Evolutionary conservation across 2,113 vertebrate genomes (phyloP).

Genomic region (Cyprinodon tularosa): DNA sequence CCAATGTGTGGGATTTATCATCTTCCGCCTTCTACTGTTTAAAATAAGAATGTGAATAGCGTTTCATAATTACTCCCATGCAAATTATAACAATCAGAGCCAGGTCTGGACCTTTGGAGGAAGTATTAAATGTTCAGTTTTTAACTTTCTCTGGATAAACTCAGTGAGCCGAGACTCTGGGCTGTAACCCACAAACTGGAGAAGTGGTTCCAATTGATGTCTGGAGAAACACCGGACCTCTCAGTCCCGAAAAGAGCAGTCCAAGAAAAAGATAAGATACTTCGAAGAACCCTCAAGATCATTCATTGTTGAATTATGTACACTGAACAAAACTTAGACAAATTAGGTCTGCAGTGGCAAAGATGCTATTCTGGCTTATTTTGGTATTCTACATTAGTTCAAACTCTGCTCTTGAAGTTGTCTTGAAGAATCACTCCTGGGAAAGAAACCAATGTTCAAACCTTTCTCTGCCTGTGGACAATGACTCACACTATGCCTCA

Average conservation of each 20-base stretch:
- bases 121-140: slow-evolving; percentile 22
- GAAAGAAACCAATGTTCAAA: background rate
- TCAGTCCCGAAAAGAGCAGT: too few species aligned
- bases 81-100: slow-evolving; percentile 9
- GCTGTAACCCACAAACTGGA: too few species aligned
- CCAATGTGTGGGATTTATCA: slow-evolving; percentile 29
- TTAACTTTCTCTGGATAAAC: background rate
- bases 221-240: too few species aligned
- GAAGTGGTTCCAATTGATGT: too few species aligned
- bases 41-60: slow-evolving; percentile 27
- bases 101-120: background rate
- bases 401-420: too few species aligned
- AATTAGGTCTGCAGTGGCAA: background rate
- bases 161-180: background rate
- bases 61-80: slow-evolving; percentile 33
- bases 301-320: too few species aligned
- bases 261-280: too few species aligned
- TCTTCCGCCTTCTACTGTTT: slow-evolving; percentile 15
- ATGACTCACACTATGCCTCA: background rate
- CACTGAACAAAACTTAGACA: too few species aligned
- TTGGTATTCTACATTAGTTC: background rate
- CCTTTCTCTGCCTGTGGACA: background rate
- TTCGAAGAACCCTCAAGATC: too few species aligned
- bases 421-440: background rate
- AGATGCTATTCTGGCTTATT: background rate